These are phyloP conservation scores for Phalanger gymnotis DNA, from an alignment of 2,797 vertebrate genomes.

Conservation along the genomic window DNA sequence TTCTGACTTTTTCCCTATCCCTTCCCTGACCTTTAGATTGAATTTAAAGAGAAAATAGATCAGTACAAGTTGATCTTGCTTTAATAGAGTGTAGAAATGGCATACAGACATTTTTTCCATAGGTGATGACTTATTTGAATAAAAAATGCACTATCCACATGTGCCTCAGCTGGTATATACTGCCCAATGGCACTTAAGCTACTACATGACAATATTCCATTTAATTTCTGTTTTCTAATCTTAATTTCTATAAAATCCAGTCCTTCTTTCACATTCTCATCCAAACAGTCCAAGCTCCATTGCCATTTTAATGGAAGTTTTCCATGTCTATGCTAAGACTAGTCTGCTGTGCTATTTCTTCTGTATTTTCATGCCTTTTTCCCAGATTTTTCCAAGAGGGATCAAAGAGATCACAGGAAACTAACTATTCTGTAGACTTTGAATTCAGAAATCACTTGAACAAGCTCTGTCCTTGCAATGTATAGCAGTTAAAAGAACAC, in stretches of 20 bases:
- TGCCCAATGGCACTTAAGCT: not conserved
- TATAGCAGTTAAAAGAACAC: constrained; percentile 5
- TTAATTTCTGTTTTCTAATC: not conserved
- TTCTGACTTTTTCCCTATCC: not conserved
- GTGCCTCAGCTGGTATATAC: not conserved
- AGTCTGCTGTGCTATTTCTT: not conserved
- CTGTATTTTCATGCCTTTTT: constrained; percentile 37
- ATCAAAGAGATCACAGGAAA: constrained; percentile 23
- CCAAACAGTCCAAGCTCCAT: not conserved
- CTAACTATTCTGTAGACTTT: constrained; percentile 5
- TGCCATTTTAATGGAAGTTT: not conserved
- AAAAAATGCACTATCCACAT: not conserved
- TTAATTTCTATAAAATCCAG: not conserved
- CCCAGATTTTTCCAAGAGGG: constrained; percentile 20
- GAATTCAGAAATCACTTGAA: constrained; percentile 50
- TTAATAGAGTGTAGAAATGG: not conserved
- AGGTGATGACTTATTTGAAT: not conserved
- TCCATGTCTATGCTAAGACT: not conserved
- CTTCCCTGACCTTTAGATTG: not conserved
- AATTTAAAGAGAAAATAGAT: not conserved
- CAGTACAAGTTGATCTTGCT: not conserved
- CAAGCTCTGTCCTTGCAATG: not conserved
- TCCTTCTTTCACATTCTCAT: not conserved
- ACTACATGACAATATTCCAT: not conserved
- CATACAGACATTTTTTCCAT: not conserved